Conservation (phyloP, 2,888 invertebrate genomes). For the Mesorhabditis spiculigera region DNA sequence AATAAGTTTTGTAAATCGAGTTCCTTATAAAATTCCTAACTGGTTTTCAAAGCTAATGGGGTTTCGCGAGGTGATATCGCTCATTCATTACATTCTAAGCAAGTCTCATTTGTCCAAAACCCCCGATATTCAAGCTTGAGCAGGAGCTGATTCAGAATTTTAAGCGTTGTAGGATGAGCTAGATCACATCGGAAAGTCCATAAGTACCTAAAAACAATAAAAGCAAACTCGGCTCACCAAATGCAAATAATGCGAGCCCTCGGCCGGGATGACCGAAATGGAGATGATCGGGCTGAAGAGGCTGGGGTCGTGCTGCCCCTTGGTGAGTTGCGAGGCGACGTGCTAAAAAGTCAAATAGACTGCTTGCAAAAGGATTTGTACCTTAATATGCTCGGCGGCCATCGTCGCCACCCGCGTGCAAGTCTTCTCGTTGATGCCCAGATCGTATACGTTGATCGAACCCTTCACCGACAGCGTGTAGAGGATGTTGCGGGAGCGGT, state of each 20-base stretch:
- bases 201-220: no score
- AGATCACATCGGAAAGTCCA: no score
- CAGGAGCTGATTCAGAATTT: no score
- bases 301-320: constrained; percentile 71
- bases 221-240: constrained; percentile 22
- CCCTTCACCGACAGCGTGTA: constrained; percentile 87
- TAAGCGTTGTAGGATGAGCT: no score
- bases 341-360: constrained; percentile 22
- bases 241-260: constrained; percentile 71
- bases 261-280: constrained; percentile 77
- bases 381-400: constrained; percentile 68
- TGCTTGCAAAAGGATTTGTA: constrained; percentile 61
- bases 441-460: constrained; percentile 76
- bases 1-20: constrained; percentile 1
- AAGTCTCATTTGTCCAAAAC: no score
- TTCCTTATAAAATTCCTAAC: no score
- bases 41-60: no score
- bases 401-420: constrained; percentile 67
- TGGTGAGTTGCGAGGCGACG: constrained; percentile 33
- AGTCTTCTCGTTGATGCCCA: constrained; percentile 75
- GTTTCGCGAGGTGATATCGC: no score
- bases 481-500: constrained; percentile 81
- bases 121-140: no score
- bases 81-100: no score
- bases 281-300: constrained; percentile 83